Conservation (phyloP, 2,888 invertebrate species). For the Drosophila lutescens region DNA sequence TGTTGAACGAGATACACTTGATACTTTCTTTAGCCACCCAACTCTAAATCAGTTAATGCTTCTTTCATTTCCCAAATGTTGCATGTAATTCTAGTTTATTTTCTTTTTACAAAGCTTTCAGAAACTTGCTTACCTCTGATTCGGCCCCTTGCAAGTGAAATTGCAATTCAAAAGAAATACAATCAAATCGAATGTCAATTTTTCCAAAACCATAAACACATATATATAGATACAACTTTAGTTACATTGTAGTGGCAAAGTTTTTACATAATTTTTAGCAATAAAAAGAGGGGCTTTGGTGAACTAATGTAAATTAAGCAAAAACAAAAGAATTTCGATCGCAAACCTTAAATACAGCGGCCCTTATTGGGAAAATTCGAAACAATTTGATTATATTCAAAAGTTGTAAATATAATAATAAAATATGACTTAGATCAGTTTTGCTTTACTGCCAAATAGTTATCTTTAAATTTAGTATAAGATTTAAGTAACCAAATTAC, state of each 20-base stretch:
- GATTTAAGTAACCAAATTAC: constrained; percentile 24
- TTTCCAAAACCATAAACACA: constrained; percentile 39
- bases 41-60: constrained; percentile 33
- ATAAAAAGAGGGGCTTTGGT: constrained; percentile 1
- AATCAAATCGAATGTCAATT: constrained; percentile 80
- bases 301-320: constrained; percentile 12
- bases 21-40: constrained; percentile 22
- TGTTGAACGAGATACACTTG: constrained; percentile 49
- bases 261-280: constrained; percentile 5
- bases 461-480: constrained; percentile 19
- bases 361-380: background rate
- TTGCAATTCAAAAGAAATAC: constrained; percentile 33
- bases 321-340: constrained; percentile 10
- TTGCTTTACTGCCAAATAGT: constrained; percentile 2
- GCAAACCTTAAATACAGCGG: background rate
- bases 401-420: constrained; percentile 17
- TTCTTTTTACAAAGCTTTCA: constrained; percentile 40
- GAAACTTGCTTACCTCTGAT: constrained; percentile 50
- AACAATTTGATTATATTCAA: background rate
- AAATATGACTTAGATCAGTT: background rate
- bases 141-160: constrained; percentile 44
- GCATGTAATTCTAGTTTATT: constrained; percentile 37
- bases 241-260: constrained; percentile 31
- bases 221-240: constrained; percentile 20
- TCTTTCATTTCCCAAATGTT: constrained; percentile 21